These are phyloP conservation scores for Axis porcinus DNA, from an alignment of 2,113 vertebrate genomes.

Conservation along the genomic window DNA sequence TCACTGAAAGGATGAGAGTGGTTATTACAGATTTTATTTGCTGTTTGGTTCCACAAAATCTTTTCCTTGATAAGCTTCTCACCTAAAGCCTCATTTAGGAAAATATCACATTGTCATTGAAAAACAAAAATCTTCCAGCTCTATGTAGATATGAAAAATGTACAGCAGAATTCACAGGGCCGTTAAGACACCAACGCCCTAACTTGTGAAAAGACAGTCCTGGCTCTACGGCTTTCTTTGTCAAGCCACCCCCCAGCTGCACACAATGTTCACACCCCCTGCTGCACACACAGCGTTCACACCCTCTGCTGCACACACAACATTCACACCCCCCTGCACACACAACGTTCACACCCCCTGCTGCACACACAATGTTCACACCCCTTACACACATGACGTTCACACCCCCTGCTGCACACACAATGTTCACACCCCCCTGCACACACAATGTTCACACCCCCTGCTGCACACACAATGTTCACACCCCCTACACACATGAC, in stretches of 20 bases:
- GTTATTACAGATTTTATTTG: not conserved
- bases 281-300: too few relatives aligned
- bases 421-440: too few relatives aligned
- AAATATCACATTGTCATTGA: not conserved
- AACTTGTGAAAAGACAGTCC: not conserved
- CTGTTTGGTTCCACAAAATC: not conserved
- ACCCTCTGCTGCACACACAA: too few relatives aligned
- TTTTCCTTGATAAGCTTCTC: not conserved
- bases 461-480: too few relatives aligned
- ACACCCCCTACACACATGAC: too few relatives aligned
- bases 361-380: too few relatives aligned
- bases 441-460: too few relatives aligned
- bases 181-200: not conserved
- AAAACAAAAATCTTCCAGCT: not conserved
- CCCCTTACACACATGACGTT: too few relatives aligned
- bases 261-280: not conserved
- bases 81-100: not conserved
- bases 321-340: too few relatives aligned
- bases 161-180: not conserved
- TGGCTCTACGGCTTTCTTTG: not conserved
- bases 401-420: too few relatives aligned
- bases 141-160: not conserved
- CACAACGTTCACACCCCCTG: too few relatives aligned
- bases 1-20: not conserved
- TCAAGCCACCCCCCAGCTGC: not conserved